Conservation (phyloP, 2,888 invertebrate species). For the Dascillus cervinus region DNA sequence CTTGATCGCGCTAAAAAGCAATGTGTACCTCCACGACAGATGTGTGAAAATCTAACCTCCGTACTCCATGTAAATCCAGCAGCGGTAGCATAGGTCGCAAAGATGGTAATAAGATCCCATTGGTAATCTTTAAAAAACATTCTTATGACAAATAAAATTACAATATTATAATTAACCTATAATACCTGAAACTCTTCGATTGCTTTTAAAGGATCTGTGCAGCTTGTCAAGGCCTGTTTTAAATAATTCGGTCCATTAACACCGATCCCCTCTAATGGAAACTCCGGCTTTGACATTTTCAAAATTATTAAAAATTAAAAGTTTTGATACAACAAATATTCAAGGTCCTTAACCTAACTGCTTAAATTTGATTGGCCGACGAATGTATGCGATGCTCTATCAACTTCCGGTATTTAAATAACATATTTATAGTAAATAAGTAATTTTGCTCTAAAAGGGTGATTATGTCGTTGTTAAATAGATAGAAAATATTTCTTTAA, state of each 20-base stretch:
- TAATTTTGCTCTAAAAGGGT: too few species aligned
- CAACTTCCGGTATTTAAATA: slow-evolving; percentile 29
- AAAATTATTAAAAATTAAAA: slow-evolving; percentile 1
- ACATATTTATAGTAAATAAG: too few species aligned
- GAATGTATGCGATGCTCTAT: slow-evolving; percentile 14
- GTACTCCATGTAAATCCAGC: slow-evolving; percentile 88
- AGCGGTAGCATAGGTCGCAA: slow-evolving; percentile 90
- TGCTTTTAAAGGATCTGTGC: slow-evolving; percentile 94
- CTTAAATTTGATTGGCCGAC: slow-evolving; percentile 19
- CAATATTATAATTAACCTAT: slow-evolving; percentile 3
- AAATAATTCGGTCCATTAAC: slow-evolving; percentile 41
- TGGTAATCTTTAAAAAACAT: slow-evolving; percentile 57
- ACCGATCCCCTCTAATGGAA: slow-evolving; percentile 40
- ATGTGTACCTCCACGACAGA: slow-evolving; percentile 73
- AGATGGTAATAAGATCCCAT: slow-evolving; percentile 87
- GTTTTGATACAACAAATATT: slow-evolving; percentile 1
- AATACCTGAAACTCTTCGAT: slow-evolving; percentile 92
- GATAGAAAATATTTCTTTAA: too few species aligned
- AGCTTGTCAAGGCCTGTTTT: slow-evolving; percentile 84
- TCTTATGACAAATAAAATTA: slow-evolving; percentile 3
- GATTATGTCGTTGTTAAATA: too few species aligned
- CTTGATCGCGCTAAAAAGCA: too few species aligned
- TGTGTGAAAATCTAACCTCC: slow-evolving; percentile 89
- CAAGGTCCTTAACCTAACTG: slow-evolving; percentile 15
- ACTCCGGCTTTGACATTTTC: slow-evolving; percentile 26